A percentile compares a stretch with the other conserved stretches of the same genome.
Evolutionary conservation across 2,888 invertebrate genomes (phyloP).

Genomic region (Ormyrus labotus): DNA sequence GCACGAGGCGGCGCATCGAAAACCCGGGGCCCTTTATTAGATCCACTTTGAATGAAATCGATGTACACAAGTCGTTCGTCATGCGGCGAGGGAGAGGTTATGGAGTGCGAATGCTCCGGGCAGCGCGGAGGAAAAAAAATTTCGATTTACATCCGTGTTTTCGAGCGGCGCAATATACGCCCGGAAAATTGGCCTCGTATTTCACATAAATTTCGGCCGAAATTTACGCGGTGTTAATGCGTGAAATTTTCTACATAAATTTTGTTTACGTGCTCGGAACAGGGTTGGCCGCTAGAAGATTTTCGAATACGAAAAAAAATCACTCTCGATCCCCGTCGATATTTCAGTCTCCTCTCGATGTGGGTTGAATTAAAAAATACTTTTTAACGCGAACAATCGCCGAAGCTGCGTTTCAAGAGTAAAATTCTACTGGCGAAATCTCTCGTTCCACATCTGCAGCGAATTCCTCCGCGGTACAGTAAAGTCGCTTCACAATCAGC

Average conservation of each 20-base stretch:
- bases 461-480: neutral
- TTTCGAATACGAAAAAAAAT: slow-evolving; percentile 7
- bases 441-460: neutral
- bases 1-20: neutral
- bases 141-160: slow-evolving; percentile 47
- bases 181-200: slow-evolving; percentile 33
- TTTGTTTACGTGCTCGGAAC: neutral
- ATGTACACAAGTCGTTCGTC: slow-evolving; percentile 52
- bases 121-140: slow-evolving; percentile 12
- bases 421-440: slow-evolving; percentile 1
- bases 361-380: neutral
- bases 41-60: slow-evolving; percentile 13
- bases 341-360: too few relatives aligned
- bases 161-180: slow-evolving; percentile 10
- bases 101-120: neutral
- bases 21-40: slow-evolving; percentile 20
- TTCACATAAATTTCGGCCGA: slow-evolving; percentile 24
- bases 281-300: neutral
- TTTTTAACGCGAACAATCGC: neutral
- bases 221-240: slow-evolving; percentile 33
- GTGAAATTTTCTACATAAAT: slow-evolving; percentile 36
- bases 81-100: slow-evolving; percentile 20
- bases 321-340: too few relatives aligned
- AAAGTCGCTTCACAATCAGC: slow-evolving; percentile 7
- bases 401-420: neutral